A percentile compares a stretch with the other conserved stretches of the same genome.
phyloP scores from a whole-genome alignment of 1,140 invertebrate species.

The Melitaea cinxia region DNA sequence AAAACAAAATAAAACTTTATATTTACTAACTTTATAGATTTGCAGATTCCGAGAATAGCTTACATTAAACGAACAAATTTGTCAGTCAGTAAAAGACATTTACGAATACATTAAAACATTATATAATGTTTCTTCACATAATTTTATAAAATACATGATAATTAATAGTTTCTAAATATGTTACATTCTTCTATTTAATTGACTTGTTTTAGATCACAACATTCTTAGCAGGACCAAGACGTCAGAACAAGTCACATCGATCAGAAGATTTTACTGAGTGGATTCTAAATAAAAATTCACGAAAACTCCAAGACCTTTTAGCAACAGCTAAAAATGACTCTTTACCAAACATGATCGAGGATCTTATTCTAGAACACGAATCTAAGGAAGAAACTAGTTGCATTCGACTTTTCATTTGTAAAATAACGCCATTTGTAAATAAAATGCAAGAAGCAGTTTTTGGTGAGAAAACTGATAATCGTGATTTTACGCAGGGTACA shows the following conservation, averaged over 20 bases:
- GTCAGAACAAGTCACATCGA: conserved; percentile 43
- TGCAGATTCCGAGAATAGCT: too few species aligned
- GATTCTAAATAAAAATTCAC: conserved; percentile 70
- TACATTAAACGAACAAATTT: too few species aligned
- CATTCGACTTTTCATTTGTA: conserved; percentile 88
- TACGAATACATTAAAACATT: too few species aligned
- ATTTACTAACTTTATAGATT: too few species aligned
- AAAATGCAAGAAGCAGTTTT: conserved; percentile 87
- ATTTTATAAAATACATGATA: too few species aligned
- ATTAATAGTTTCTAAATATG: too few species aligned
- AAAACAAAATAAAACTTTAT: too few species aligned
- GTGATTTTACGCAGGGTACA: conserved; percentile 49
- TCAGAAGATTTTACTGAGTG: conserved; percentile 59
- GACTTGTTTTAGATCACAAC: conserved; percentile 77
- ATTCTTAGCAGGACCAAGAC: conserved; percentile 65
- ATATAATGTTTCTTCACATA: too few species aligned
- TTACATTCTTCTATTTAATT: neutral
- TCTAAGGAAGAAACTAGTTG: conserved; percentile 85
- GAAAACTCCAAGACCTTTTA: conserved; percentile 82
- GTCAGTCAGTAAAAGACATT: too few species aligned
- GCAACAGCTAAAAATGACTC: conserved; percentile 82
- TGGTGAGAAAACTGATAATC: conserved; percentile 50
- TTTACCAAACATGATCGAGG: conserved; percentile 85
- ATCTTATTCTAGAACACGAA: conserved; percentile 76
- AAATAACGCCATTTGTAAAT: conserved; percentile 87